These are phyloP conservation scores for Rhincodon typus DNA, from an alignment of 2,797 vertebrate species.

Conservation along the genomic window DNA sequence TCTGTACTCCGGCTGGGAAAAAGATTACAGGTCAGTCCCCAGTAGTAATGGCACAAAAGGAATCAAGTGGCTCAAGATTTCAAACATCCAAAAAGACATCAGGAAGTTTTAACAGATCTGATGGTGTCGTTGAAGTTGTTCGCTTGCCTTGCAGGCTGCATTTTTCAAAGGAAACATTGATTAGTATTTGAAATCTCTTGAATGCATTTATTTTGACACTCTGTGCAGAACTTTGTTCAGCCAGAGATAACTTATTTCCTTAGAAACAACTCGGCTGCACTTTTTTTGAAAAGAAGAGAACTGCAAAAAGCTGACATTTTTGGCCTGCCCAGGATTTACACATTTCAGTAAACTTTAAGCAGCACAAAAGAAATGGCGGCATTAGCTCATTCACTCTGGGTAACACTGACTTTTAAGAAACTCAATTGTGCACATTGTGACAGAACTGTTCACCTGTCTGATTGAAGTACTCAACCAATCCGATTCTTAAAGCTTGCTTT, in stretches of 20 bases:
- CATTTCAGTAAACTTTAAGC: background rate
- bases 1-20: constrained; percentile 86
- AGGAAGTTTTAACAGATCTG: constrained; percentile 73
- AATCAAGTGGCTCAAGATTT: constrained; percentile 76
- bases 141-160: constrained; percentile 64
- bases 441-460: constrained; percentile 70
- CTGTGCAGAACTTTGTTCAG: background rate
- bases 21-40: constrained; percentile 80
- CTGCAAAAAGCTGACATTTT: background rate
- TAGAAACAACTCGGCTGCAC: too few relatives aligned
- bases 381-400: background rate
- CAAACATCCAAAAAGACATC: constrained; percentile 75
- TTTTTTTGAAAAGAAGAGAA: background rate
- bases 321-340: background rate
- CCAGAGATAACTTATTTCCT: background rate
- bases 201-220: background rate
- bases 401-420: constrained; percentile 30
- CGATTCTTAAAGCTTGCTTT: constrained; percentile 60
- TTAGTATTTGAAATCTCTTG: background rate
- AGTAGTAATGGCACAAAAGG: constrained; percentile 71
- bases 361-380: background rate
- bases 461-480: constrained; percentile 68
- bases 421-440: constrained; percentile 46
- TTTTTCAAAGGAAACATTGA: constrained; percentile 37
- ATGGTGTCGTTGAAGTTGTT: constrained; percentile 59